Evolutionary conservation across 2,888 invertebrate species (phyloP).

Genomic region (Craniophora ligustri): DNA sequence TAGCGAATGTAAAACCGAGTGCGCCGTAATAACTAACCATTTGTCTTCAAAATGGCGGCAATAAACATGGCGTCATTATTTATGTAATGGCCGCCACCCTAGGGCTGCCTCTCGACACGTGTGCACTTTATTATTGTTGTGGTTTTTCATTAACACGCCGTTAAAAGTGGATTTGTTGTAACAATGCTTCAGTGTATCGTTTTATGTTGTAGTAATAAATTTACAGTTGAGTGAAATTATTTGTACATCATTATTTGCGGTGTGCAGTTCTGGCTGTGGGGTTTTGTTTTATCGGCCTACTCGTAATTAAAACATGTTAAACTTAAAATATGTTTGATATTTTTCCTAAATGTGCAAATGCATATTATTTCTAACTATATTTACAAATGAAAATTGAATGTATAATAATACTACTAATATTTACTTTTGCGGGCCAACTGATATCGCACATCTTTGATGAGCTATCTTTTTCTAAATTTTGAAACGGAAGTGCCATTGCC

Average conservation of each 20-base stretch:
- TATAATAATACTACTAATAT: too few relatives aligned
- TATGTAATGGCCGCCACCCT: constrained; percentile 84
- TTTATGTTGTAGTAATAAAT: constrained; percentile 49
- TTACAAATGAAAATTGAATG: too few relatives aligned
- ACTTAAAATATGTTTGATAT: neutral
- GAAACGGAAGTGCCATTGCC: too few relatives aligned
- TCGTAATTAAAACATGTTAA: neutral
- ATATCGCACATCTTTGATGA: too few relatives aligned
- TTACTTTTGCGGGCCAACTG: too few relatives aligned
- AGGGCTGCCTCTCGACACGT: constrained; percentile 85
- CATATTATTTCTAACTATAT: neutral
- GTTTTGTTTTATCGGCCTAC: constrained; percentile 15
- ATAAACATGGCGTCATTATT: constrained; percentile 88
- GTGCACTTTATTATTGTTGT: constrained; percentile 84
- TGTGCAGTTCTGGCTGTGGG: constrained; percentile 17
- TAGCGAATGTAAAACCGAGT: constrained; percentile 86
- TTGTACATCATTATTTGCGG: constrained; percentile 36
- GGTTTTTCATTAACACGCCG: constrained; percentile 82
- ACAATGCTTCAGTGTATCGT: constrained; percentile 52
- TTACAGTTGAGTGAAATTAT: constrained; percentile 33
- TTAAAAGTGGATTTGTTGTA: constrained; percentile 59
- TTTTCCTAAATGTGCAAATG: too few relatives aligned
- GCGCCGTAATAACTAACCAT: constrained; percentile 88
- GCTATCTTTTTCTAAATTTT: too few relatives aligned
- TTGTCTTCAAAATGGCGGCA: constrained; percentile 88